Base-by-base conservation (phyloP, 2,113 vertebrate species). In the Jaculus jaculus region DNA sequence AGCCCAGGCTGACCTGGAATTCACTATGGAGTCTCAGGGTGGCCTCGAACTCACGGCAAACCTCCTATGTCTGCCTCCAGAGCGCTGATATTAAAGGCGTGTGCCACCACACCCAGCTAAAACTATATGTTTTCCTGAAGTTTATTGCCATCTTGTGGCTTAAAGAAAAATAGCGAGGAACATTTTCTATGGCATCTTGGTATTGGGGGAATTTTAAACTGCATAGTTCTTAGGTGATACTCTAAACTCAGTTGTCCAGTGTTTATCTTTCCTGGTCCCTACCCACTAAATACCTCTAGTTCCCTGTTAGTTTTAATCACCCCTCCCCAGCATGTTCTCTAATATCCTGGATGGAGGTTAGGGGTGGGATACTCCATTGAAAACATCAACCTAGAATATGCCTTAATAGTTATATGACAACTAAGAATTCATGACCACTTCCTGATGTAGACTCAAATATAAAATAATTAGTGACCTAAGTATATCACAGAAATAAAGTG, bases 81-180 rank as follows among this genome's bases (percentile, higher is more conserved):
- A n/a, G n/a, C n/a, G n/a, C n/a, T n/a, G n/a, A n/a, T n/a, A n/a
- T n/a, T n/a, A n/a, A n/a, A n/a, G n/a, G n/a, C n/a, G n/a, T n/a
- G n/a, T n/a, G n/a, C n/a, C n/a, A n/a, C n/a, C n/a, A n/a, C n/a
- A n/a, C n/a, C n/a, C n/a, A n/a, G n/a, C n/a, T n/a, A n/a, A n/a
- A n/a, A n/a, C n/a, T n/a, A n/a, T n/a, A n/a, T n/a, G n/a, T 37
- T 84, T 91, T 65, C 65, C 89, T 92, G 42, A 71, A 84, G 65
- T 84, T 84, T 95, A 89, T 92, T 92, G 96, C 95, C 95, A 96
- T 89, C 96, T 96, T 93, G 89, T 96, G 96, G 95, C 42, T 84
- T 82, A 51, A 81, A 93, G 54, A 83, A 81, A 92, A 71, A 94
- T 28, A 79, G 30, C 92, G 78, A 75, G 10, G 7, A 88, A 4